Evolutionary conservation across 2,797 vertebrate species (phyloP).

Genomic region (Cuculus canorus): DNA sequence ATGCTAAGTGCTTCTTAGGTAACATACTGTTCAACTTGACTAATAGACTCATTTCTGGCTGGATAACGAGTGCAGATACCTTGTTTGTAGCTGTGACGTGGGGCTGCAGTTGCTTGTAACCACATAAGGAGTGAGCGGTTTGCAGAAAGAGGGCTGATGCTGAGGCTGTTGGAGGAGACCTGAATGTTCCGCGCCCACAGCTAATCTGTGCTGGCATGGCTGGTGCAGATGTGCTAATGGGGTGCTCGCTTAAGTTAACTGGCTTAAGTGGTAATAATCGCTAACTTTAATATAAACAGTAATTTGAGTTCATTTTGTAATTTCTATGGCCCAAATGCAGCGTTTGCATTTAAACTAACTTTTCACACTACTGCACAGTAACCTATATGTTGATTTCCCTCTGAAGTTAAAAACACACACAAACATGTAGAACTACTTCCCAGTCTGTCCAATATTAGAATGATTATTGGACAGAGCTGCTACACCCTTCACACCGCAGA

Average conservation of each 20-base stretch:
- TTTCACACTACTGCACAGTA: not conserved
- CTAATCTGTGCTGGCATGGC: accelerated
- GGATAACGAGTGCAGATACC: no score
- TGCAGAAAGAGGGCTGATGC: not conserved
- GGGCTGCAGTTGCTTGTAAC: not conserved
- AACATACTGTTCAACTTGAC: no score
- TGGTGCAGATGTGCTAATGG: not conserved
- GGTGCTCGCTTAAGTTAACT: not conserved
- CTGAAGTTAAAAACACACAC: accelerated
- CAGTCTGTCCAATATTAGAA: accelerated
- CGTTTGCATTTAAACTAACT: not conserved
- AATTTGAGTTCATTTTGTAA: not conserved
- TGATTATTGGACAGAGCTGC: accelerated
- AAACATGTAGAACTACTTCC: not conserved
- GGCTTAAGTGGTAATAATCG: not conserved
- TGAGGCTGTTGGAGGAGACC: no score
- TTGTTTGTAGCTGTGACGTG: no score
- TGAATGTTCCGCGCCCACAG: accelerated
- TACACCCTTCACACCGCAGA: accelerated
- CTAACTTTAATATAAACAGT: not conserved
- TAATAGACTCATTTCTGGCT: no score
- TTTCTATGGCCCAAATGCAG: not conserved
- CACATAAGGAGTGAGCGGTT: accelerated
- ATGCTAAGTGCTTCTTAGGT: no score
- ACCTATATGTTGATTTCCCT: not conserved